These are phyloP conservation scores for Drosophila differens DNA, from an alignment of 2,888 invertebrate species.

Conservation along the genomic window DNA sequence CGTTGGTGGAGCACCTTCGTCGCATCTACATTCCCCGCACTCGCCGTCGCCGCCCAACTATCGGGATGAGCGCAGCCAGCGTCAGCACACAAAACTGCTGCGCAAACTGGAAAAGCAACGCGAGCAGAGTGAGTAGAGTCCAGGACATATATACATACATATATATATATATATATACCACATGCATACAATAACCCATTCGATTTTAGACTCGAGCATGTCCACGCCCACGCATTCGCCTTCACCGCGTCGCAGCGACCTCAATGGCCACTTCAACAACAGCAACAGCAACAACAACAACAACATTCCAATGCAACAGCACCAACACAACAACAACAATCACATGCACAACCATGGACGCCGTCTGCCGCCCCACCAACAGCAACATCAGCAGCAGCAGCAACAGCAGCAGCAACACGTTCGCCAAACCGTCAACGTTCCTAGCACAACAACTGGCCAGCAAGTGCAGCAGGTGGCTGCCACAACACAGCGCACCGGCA, in stretches of 20 bases:
- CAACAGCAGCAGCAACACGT: slow-evolving; percentile 47
- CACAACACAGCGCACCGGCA: slow-evolving; percentile 52
- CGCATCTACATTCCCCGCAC: slow-evolving; percentile 88
- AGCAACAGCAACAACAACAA: slow-evolving; percentile 64
- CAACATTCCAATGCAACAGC: slow-evolving; percentile 66
- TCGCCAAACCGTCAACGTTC: slow-evolving; percentile 50
- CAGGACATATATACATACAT: too few relatives aligned
- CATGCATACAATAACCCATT: neutral
- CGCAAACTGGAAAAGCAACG: slow-evolving; percentile 90
- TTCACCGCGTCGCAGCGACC: slow-evolving; percentile 89
- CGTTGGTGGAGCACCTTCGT: slow-evolving; percentile 24
- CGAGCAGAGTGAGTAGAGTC: slow-evolving; percentile 86
- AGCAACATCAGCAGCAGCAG: slow-evolving; percentile 26
- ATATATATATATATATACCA: too few relatives aligned
- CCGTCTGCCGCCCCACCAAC: slow-evolving; percentile 58
- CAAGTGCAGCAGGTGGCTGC: slow-evolving; percentile 28
- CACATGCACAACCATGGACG: slow-evolving; percentile 57
- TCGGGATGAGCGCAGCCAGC: slow-evolving; percentile 92
- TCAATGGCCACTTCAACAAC: slow-evolving; percentile 86
- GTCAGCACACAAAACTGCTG: slow-evolving; percentile 91
- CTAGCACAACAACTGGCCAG: slow-evolving; percentile 26
- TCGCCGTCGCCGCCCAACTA: slow-evolving; percentile 89
- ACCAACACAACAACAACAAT: slow-evolving; percentile 49
- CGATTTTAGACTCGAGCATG: slow-evolving; percentile 78
- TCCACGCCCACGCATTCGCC: slow-evolving; percentile 88